A percentile compares a stretch with the other conserved stretches of the same genome.
phyloP scores from a whole-genome alignment of 2,888 invertebrate genomes.

The Melipona beecheii region DNA sequence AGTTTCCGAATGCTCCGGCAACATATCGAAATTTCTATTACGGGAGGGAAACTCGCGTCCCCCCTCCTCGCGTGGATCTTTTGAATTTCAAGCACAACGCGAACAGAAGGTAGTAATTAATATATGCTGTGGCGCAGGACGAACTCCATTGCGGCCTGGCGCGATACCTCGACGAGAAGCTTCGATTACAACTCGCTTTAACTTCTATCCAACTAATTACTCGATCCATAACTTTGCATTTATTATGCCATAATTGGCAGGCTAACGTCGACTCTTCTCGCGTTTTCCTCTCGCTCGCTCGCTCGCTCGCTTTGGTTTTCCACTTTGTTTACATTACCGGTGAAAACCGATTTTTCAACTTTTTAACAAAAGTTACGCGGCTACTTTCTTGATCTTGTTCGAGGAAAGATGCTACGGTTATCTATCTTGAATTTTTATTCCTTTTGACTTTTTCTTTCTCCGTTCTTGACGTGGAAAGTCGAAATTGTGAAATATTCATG shows the following conservation, averaged over 20 bases:
- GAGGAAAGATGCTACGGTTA: too few species aligned
- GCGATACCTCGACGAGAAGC: conserved; percentile 56
- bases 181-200: conserved; percentile 69
- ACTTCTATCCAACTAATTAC: conserved; percentile 74
- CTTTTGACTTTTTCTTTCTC: too few species aligned
- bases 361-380: background rate
- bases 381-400: background rate
- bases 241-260: conserved; percentile 66
- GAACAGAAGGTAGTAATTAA: conserved; percentile 61
- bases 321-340: background rate
- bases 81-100: conserved; percentile 49
- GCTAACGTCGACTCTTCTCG: conserved; percentile 33
- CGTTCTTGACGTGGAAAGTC: too few species aligned
- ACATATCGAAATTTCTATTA: conserved; percentile 14
- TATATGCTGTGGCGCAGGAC: conserved; percentile 58
- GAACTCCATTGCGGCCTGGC: conserved; percentile 54
- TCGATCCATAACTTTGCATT: conserved; percentile 75
- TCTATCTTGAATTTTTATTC: too few species aligned
- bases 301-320: background rate
- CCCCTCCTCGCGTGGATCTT: conserved; percentile 30
- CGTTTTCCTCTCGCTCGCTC: conserved; percentile 20
- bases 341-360: background rate
- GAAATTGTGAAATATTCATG: too few species aligned
- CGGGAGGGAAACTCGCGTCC: background rate
- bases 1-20: conserved; percentile 1